Evolutionary conservation across 2,797 vertebrate genomes (phyloP), one percentile per base, ranked within the genome.

Genomic region (Australoheros facetus): DNA sequence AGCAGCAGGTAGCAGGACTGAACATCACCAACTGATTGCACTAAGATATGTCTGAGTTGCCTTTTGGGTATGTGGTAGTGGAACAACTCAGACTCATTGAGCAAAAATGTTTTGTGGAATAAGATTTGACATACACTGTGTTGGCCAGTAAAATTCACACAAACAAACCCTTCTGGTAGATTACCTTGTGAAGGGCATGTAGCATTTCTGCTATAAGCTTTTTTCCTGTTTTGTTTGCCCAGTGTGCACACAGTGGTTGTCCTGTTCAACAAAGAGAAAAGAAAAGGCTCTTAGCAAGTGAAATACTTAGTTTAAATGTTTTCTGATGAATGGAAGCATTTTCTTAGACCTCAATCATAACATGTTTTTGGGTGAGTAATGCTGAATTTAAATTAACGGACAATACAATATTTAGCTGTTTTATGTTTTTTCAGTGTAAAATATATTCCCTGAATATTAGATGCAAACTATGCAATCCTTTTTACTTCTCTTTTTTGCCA

Each of bases 201-300:
- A 30, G 42, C 0, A 19, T 30, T 51, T 30, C 0, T 69, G 64
- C 3, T 0, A 4, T n/a, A 51, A n/a, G 0, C 2, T 2, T 30
- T 69, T 69, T n/a, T 51, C 17, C 64, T 51, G 42, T 30, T 51
- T 69, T 30, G 64, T 0, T 69, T 30, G 12, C 17, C 48, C 17
- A 51, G 17, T 51, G 48, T 8, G 2, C 48, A 51, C 48, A 51
- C 48, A 51, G 48, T 19, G 48, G 16, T 51, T 51, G 16, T 19
- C 48, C 17, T 19, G 48, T 51, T 51, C 48, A 19, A 48, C 14
- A 45, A 14, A 16, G 5, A 17, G 6, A 48, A 48, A 48, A 45
- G 12, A 14, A 45, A 48, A 48, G 45, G 17, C 45, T 16, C 17
- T 14, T 19, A 51, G 48, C 48, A 51, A 17, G 17, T 19, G 16